Base-by-base conservation (phyloP, 2,888 invertebrate genomes). In the Cheilosia soror region DNA sequence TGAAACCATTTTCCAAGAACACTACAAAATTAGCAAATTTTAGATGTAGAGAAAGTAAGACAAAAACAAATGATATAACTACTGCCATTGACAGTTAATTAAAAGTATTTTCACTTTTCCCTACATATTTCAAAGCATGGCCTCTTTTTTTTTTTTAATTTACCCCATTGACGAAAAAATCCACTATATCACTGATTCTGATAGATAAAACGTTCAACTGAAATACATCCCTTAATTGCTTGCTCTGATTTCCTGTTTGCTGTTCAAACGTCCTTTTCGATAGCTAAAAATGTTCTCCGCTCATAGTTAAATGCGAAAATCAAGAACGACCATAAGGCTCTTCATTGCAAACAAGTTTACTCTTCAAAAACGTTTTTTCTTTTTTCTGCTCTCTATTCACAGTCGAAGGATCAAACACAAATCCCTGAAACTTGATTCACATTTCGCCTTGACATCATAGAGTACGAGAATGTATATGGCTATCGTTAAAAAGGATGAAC, bases 391-490 rank as follows among this genome's bases (percentile, higher is more conserved):
- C 7, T 27, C 27, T n/a, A 11, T 7, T 7, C 27, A 29, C 4
- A 27, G 27, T 65, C 37, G 37, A 51, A 37, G 51, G 37, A 33
- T 51, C n/a, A 49, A 49, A 37, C 6, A n/a, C 5, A 65, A 51
- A 65, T 51, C 49, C 63, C 47, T 65, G 65, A 51, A 65, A 65
- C n/a, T 37, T 7, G n/a, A 65, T 51, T 51, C 51, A 37, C 51
- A 40, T 51, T 65, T 51, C 33, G 65, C 65, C 51, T 65, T 65
- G 37, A 51, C 49, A 51, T 51, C 65, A 5, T 51, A 37, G 37
- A n/a, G 27, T 37, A 29, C 20, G 20, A 20, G 20, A 20, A 20
- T 6, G 2, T 20, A 5, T 31, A 44, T 20, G 9, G 29, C 15
- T 47, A 47, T 63, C 63, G 31, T 31, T 47, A 15, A 20, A 33